phyloP scores from a whole-genome alignment of 2,797 vertebrate genomes.

The Hoplostethus atlanticus region DNA sequence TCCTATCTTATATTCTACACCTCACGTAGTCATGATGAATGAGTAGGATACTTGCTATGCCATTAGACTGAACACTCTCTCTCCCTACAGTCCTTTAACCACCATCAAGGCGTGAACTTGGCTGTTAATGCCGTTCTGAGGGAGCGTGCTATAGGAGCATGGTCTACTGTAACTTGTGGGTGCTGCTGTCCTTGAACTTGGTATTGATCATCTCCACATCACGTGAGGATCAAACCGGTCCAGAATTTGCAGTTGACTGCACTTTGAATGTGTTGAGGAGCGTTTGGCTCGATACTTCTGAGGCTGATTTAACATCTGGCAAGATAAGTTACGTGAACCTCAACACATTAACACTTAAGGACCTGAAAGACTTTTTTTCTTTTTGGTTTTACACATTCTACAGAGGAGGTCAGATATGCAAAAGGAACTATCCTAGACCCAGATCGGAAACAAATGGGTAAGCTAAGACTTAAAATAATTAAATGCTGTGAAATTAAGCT shows the following conservation, averaged over 20 bases:
- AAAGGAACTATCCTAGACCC: no score
- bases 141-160: not conserved
- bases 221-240: not conserved
- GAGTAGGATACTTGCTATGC: not conserved
- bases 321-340: no score
- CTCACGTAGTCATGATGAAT: constrained; percentile 35
- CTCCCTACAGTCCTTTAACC: not conserved
- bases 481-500: no score
- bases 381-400: no score
- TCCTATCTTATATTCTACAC: not conserved
- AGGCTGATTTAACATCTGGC: no score
- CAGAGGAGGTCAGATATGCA: no score
- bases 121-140: not conserved
- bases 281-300: not conserved
- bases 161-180: not conserved
- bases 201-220: not conserved
- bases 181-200: not conserved
- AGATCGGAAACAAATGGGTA: no score
- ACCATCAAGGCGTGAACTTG: not conserved
- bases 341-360: no score
- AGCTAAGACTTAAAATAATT: no score
- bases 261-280: not conserved
- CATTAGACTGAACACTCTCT: constrained; percentile 21
- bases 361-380: no score
- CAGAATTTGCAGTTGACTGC: not conserved